Percentiles rank a stretch among this genome's conserved stretches.
These are phyloP conservation scores for Epinephelus malabaricus DNA, from an alignment of 2,797 vertebrate species.

Conservation along the genomic window DNA sequence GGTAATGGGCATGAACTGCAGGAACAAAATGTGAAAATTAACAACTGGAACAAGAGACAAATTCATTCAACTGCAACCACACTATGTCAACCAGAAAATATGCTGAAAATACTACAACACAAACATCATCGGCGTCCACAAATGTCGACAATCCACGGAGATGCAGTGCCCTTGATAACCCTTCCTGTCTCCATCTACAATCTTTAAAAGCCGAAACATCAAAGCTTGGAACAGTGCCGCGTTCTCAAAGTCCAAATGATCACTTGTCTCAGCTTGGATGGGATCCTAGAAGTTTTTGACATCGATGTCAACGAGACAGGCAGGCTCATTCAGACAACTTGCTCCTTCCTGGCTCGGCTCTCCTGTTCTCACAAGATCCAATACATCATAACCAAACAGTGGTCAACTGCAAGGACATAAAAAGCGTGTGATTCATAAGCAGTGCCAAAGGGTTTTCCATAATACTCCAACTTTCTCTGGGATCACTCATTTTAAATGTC, in stretches of 20 bases:
- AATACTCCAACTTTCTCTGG: not conserved
- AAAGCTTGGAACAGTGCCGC: slow-evolving; percentile 68
- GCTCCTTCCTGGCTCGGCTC: slow-evolving; percentile 68
- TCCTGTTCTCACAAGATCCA: slow-evolving; percentile 72
- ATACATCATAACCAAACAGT: slow-evolving; percentile 68
- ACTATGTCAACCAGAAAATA: slow-evolving; percentile 32
- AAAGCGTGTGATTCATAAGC: slow-evolving; percentile 55
- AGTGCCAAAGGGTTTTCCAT: slow-evolving; percentile 58
- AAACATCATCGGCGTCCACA: slow-evolving; percentile 17
- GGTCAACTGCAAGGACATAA: slow-evolving; percentile 53
- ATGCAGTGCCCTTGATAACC: slow-evolving; percentile 56
- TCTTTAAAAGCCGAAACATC: slow-evolving; percentile 64
- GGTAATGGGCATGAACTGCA: not conserved
- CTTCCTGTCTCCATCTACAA: slow-evolving; percentile 42
- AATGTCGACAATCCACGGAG: slow-evolving; percentile 48
- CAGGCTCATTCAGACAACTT: slow-evolving; percentile 74
- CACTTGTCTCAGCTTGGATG: slow-evolving; percentile 77
- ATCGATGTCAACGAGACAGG: slow-evolving; percentile 73
- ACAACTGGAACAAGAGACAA: slow-evolving; percentile 58
- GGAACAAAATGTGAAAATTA: slow-evolving; percentile 13
- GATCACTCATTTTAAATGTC: slow-evolving; percentile 2
- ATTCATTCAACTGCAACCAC: slow-evolving; percentile 24
- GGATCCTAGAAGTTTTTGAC: slow-evolving; percentile 78
- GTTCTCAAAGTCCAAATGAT: slow-evolving; percentile 68
- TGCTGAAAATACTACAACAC: not conserved